A percentile compares a stretch with the other conserved stretches of the same genome.
Evolutionary conservation across 2,888 invertebrate genomes (phyloP).

Genomic region (Caenorhabditis plicata): DNA sequence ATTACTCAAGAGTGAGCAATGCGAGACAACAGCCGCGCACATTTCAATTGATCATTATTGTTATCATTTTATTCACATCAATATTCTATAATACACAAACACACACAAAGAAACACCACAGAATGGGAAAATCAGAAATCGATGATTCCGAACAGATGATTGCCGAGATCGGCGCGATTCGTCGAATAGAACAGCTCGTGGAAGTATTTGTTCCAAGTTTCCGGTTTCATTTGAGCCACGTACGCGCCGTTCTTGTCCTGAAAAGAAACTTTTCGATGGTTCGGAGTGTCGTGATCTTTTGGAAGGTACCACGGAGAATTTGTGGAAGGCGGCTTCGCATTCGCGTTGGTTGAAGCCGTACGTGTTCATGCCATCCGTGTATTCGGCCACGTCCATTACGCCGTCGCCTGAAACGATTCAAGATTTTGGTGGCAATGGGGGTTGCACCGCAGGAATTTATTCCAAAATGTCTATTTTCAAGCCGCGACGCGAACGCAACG

Average conservation of each 20-base stretch:
- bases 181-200: constrained; percentile 58
- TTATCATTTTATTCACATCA: too few relatives aligned
- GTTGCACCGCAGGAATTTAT: neutral
- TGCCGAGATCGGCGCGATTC: constrained; percentile 51
- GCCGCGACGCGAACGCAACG: neutral
- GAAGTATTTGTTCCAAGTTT: constrained; percentile 55
- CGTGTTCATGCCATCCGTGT: constrained; percentile 62
- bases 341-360: constrained; percentile 51
- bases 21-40: too few relatives aligned
- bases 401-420: constrained; percentile 51
- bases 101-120: neutral
- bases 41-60: too few relatives aligned
- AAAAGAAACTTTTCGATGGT: constrained; percentile 2
- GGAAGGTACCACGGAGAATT: constrained; percentile 42
- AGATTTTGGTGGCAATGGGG: neutral
- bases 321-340: constrained; percentile 53
- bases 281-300: too few relatives aligned
- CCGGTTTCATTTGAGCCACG: constrained; percentile 43
- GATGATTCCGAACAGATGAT: constrained; percentile 56
- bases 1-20: too few relatives aligned
- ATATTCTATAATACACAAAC: too few relatives aligned
- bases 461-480: neutral
- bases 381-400: constrained; percentile 60
- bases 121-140: constrained; percentile 13
- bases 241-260: constrained; percentile 48